phyloP scores from a whole-genome alignment of 92 coral and sea anemone species.

The Palythoa grandis region DNA sequence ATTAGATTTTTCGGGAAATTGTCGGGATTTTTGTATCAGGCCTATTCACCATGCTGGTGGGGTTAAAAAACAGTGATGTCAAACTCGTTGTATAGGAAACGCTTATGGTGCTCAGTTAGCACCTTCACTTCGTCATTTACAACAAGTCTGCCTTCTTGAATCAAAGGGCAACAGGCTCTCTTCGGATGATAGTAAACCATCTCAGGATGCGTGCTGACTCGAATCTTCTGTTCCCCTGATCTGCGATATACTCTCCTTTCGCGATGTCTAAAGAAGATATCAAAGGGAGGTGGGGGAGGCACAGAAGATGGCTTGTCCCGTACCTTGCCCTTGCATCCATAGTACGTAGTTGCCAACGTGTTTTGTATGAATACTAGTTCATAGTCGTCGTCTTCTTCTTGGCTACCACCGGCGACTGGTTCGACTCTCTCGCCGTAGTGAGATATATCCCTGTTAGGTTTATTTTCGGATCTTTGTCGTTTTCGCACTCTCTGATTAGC shows the following conservation, averaged over 20 bases:
- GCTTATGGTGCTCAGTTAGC: conserved; percentile 1
- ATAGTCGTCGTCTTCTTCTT: not conserved
- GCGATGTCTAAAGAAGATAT: not conserved
- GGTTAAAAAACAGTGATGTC: too few relatives aligned
- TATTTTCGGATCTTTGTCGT: not conserved
- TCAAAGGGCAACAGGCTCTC: not conserved
- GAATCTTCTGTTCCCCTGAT: not conserved
- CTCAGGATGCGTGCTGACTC: not conserved
- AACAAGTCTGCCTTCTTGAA: not conserved
- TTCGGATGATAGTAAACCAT: not conserved
- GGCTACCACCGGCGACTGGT: too few relatives aligned
- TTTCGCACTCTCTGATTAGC: not conserved
- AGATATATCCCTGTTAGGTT: not conserved
- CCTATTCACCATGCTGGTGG: too few relatives aligned
- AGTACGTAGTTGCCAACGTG: conserved; percentile 2
- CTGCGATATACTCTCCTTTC: not conserved
- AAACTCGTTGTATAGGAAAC: too few relatives aligned
- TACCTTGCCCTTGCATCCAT: conserved; percentile 29
- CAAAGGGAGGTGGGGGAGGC: conserved; percentile 17
- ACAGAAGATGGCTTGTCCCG: conserved; percentile 17
- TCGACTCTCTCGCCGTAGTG: not conserved
- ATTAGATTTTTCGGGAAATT: not conserved
- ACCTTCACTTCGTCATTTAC: not conserved
- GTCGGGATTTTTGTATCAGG: not conserved
- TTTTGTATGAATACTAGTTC: conserved; percentile 12